phyloP scores from a whole-genome alignment of 2,888 invertebrate genomes.

The Cylloceria caligata region DNA sequence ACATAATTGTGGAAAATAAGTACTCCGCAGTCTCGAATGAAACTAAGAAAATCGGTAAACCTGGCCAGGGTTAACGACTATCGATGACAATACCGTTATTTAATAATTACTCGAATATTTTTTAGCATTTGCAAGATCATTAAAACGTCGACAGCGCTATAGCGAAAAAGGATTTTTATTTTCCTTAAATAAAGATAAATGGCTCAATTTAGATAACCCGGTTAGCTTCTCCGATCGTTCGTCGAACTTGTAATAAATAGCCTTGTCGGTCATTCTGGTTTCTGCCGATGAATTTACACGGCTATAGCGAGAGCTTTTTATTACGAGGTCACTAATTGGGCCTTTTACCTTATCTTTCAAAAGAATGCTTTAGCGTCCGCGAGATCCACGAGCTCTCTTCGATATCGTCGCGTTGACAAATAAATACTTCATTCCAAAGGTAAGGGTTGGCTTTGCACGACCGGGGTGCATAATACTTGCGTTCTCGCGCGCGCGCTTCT shows the following conservation, averaged over 20 bases:
- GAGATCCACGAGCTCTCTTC: not conserved
- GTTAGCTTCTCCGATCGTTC: too few species aligned
- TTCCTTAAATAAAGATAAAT: too few species aligned
- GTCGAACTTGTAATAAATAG: too few species aligned
- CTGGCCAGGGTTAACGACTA: not conserved
- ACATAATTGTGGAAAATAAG: constrained; percentile 63
- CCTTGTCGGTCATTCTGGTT: too few species aligned
- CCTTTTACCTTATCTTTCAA: not conserved
- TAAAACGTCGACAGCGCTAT: too few species aligned
- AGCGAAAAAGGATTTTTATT: too few species aligned
- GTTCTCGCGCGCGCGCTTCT: constrained; percentile 33
- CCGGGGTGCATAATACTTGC: not conserved
- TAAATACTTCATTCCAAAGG: not conserved
- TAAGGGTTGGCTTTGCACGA: not conserved
- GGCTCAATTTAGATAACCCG: too few species aligned
- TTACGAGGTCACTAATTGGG: too few species aligned
- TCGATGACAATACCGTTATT: not conserved
- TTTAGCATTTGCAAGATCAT: not conserved
- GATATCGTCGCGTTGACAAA: not conserved
- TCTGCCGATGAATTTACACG: too few species aligned
- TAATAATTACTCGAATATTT: not conserved
- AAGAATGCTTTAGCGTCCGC: not conserved
- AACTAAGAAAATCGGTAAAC: constrained; percentile 1
- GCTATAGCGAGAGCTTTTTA: too few species aligned
- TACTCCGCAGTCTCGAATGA: not conserved